These are phyloP conservation scores for Xiphorhynchus erythropygius DNA, from an alignment of 2,797 vertebrate genomes.

Conservation along the genomic window DNA sequence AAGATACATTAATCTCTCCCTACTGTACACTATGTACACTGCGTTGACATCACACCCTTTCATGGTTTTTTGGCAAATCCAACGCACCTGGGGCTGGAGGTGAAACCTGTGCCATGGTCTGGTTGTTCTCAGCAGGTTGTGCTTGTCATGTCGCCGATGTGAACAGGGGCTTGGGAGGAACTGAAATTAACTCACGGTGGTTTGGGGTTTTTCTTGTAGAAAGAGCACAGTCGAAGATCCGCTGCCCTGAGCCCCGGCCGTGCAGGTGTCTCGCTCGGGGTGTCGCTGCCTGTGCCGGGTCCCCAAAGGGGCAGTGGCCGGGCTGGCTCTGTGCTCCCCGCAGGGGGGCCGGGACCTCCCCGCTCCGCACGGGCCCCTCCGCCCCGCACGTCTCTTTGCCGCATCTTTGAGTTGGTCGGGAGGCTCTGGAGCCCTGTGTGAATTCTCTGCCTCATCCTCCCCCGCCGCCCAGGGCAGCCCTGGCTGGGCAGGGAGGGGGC, in stretches of 20 bases:
- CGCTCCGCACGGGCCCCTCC: neutral
- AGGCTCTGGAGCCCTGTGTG: constrained; percentile 8
- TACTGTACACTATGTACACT: constrained; percentile 75
- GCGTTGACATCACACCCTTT: constrained; percentile 56
- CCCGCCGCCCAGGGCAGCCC: constrained; percentile 18
- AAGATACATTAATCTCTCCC: constrained; percentile 64
- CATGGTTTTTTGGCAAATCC: constrained; percentile 68
- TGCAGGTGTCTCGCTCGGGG: neutral
- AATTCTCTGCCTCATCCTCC: constrained; percentile 32
- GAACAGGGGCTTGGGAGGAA: neutral
- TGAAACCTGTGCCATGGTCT: constrained; percentile 12
- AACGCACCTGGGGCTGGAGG: constrained; percentile 65
- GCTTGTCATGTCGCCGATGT: constrained; percentile 1
- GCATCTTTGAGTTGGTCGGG: constrained; percentile 12
- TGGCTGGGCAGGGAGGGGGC: constrained; percentile 31
- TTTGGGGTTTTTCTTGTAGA: neutral
- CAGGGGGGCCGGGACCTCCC: neutral
- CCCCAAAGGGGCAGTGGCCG: neutral
- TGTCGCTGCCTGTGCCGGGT: neutral
- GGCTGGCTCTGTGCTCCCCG: neutral
- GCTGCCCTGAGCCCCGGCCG: constrained; percentile 14
- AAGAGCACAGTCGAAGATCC: constrained; percentile 14
- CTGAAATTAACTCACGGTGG: neutral
- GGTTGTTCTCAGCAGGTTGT: constrained; percentile 22
- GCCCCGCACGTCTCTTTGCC: constrained; percentile 5